Evolutionary conservation across 2,113 vertebrate species (phyloP).

Genomic region (Prunella fulvescens): DNA sequence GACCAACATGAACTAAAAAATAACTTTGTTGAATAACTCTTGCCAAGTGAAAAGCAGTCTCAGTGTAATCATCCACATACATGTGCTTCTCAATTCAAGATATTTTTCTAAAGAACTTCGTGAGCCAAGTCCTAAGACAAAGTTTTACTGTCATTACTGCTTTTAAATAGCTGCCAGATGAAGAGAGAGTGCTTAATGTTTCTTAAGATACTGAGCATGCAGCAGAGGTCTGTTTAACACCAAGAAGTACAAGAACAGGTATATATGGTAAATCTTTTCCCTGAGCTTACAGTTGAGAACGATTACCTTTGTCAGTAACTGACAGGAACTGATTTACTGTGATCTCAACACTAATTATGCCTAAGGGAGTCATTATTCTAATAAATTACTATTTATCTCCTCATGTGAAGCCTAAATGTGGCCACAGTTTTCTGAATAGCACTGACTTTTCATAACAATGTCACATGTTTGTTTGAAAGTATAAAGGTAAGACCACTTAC

Average conservation of each 20-base stretch:
- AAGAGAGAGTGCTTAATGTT: neutral
- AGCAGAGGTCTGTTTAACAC: neutral
- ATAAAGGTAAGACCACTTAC: neutral
- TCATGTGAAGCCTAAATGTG: neutral
- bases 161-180: neutral
- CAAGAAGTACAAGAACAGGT: neutral
- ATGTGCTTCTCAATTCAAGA: neutral
- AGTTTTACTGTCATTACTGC: neutral
- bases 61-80: neutral
- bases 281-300: neutral
- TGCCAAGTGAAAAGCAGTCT: neutral
- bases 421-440: neutral
- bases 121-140: neutral
- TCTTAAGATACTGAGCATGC: neutral
- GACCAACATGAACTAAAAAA: neutral
- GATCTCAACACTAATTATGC: neutral
- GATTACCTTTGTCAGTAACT: constrained; percentile 11
- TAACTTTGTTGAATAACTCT: neutral
- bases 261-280: neutral
- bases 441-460: neutral
- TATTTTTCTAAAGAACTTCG: neutral
- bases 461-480: accelerated
- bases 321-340: neutral
- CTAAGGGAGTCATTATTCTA: neutral
- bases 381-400: constrained; percentile 19